Percentiles rank a stretch among this genome's conserved stretches.
phyloP scores from a whole-genome alignment of 2,888 invertebrate genomes.

The Galerucella nymphaeae region DNA sequence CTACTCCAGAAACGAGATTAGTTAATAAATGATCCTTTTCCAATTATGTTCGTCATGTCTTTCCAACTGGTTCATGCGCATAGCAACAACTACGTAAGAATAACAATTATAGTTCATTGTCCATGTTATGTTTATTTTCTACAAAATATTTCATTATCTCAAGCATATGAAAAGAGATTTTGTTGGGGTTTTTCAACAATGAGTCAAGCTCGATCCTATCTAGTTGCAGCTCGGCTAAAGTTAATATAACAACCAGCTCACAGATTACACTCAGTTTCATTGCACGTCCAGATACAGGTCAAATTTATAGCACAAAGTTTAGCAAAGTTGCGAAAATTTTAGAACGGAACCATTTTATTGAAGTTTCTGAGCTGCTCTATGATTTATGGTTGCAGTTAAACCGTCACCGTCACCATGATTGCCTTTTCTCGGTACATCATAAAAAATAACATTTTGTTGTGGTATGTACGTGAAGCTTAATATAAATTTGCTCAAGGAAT shows the following conservation, averaged over 20 bases:
- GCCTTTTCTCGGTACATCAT: background rate
- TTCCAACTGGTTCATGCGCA: background rate
- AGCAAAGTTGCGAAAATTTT: constrained; percentile 10
- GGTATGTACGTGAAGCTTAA: no score
- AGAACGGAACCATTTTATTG: background rate
- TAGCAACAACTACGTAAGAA: background rate
- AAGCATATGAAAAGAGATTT: no score
- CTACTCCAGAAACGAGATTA: constrained; percentile 4
- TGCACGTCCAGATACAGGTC: background rate
- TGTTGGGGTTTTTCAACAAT: no score
- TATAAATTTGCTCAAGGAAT: no score
- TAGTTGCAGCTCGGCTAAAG: background rate
- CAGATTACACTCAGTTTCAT: background rate
- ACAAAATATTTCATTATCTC: no score
- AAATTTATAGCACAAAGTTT: constrained; percentile 9
- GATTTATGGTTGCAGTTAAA: constrained; percentile 7
- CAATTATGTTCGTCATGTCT: background rate
- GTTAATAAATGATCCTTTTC: background rate
- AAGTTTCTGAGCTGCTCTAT: background rate
- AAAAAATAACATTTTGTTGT: background rate
- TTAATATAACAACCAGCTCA: background rate
- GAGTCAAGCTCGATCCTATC: background rate
- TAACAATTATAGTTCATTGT: no score
- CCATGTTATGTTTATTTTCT: no score
- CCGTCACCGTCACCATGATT: background rate